Conservation (phyloP, 2,888 invertebrate species). For the Cremastinae sp. region DNA sequence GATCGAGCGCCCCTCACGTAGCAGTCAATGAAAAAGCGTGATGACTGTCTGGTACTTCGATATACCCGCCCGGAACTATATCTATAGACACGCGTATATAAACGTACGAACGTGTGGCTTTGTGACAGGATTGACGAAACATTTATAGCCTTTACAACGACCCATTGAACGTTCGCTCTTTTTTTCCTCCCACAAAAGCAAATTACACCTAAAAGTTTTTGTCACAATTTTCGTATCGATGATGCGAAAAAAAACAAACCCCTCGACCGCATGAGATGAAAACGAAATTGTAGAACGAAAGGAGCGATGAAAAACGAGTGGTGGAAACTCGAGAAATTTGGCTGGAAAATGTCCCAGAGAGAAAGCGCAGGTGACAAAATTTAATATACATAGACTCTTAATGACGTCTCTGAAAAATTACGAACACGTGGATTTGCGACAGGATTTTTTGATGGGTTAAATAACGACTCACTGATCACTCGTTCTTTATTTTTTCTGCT, state of each 20-base stretch:
- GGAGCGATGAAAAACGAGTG: neutral
- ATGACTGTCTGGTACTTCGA: constrained; percentile 50
- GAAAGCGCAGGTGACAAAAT: no score
- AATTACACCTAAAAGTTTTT: constrained; percentile 17
- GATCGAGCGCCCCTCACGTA: constrained; percentile 59
- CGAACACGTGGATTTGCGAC: constrained; percentile 21
- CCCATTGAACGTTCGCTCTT: neutral
- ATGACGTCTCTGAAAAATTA: constrained; percentile 13
- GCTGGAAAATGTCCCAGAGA: no score
- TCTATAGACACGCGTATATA: constrained; percentile 8
- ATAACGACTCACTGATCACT: constrained; percentile 6
- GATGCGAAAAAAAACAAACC: neutral
- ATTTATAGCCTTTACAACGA: constrained; percentile 37
- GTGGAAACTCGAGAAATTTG: no score
- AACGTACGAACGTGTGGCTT: constrained; percentile 22
- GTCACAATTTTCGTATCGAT: constrained; percentile 6
- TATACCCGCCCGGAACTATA: neutral
- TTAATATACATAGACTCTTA: neutral
- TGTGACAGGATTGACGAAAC: constrained; percentile 37
- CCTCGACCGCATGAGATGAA: neutral
- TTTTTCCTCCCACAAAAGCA: constrained; percentile 1
- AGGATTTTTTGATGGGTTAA: constrained; percentile 30
- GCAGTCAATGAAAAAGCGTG: constrained; percentile 57
- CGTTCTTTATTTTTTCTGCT: no score
- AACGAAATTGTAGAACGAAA: neutral